A percentile compares a stretch with the other conserved stretches of the same genome.
Conservation (phyloP, 2,797 vertebrate genomes). For the Pampus argenteus region DNA sequence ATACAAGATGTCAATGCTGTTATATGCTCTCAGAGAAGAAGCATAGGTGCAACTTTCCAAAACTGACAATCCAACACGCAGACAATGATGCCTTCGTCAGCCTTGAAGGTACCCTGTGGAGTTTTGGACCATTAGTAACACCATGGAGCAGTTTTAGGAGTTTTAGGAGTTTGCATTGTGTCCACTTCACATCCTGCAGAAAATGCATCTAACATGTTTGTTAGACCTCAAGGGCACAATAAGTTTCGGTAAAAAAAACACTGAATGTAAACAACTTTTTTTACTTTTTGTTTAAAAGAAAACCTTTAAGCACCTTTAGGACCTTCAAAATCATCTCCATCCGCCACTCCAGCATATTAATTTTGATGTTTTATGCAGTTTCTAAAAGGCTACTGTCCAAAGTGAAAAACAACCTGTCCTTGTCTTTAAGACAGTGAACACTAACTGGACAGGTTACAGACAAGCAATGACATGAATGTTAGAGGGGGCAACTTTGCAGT, state of each 20-base stretch:
- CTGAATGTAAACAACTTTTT: not conserved
- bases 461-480: constrained; percentile 19
- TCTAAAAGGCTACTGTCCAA: not conserved
- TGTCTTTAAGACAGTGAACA: not conserved
- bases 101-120: no score
- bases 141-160: no score
- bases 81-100: not conserved
- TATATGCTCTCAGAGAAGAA: not conserved
- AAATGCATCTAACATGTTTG: no score
- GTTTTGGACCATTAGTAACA: no score
- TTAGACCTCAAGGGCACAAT: no score
- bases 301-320: no score
- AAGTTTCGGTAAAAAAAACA: no score
- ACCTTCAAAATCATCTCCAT: not conserved
- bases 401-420: not conserved
- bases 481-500: constrained; percentile 29
- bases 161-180: no score
- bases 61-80: not conserved
- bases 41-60: not conserved
- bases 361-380: not conserved
- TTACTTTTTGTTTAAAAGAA: not conserved
- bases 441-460: not conserved
- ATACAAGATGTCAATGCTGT: not conserved
- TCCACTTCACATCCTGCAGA: no score
- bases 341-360: not conserved